Evolutionary conservation across 2,797 vertebrate genomes (phyloP), one percentile per base, ranked within the genome.

Genomic region (Furcifer pardalis): DNA sequence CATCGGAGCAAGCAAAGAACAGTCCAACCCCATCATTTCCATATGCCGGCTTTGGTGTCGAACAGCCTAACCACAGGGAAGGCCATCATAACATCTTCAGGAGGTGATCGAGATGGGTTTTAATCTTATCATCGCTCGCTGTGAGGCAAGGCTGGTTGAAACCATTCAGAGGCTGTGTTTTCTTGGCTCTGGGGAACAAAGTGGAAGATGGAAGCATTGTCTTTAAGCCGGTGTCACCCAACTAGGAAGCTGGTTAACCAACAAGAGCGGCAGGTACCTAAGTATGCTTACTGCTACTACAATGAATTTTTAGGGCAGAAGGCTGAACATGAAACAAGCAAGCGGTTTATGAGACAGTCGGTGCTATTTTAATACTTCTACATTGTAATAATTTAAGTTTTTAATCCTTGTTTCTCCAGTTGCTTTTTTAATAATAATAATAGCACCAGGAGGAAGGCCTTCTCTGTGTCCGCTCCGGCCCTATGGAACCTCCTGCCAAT

Each of bases 1-100:
- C 19, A 32, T 49, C 74, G 0, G 0, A 60, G 1, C 65, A 52
- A 27, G 69, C 1, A 19, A n/a, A 1, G 1, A 46, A 17, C 15
- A 7, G 56, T 49, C 68, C 82, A 4, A 37, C 46, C 7, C 40
- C 83, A 12, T 13, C 46, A 73, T 7, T 35, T n/a, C 4, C 7
- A n/a, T 32, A 1, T 1, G 1, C 35, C 23, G 65, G 75, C 59
- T 27, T 30, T 46, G 73, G 42, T 1, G 19, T 15, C n/a, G 62
- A 46, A 40, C 83, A 30, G 46, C 30, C 60, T 66, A 65, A 56
- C 15, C 9, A 37, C 23, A 30, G 49, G 72, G 52, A 7, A n/a
- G 30, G 7, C 59, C 66, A 35, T 17, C 27, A 6, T 0, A 0
- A 15, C 4, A 8, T 1, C 0, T 62, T 65, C 59, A 40, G 12